Base-by-base conservation (phyloP, 2,113 vertebrate species). In the Oncorhynchus kisutch region DNA sequence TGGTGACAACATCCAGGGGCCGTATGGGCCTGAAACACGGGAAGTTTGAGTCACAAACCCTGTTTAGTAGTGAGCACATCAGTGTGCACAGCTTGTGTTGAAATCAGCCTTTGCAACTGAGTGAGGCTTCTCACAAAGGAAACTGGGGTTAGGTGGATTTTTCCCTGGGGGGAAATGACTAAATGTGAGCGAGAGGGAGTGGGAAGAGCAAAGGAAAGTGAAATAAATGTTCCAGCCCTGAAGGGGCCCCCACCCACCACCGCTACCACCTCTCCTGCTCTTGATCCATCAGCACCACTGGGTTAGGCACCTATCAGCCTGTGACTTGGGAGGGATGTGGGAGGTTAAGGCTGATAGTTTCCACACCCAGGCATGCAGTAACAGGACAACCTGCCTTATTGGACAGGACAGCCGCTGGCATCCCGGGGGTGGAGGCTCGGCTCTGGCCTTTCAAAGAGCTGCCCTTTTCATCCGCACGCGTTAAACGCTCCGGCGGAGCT, bases 381-480 rank as follows among this genome's bases (percentile, higher is more conserved):
- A 83, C 81, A 83, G 88, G 89, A 91, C 89, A 91, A 88, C 81
- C 91, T 90, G 84, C 89, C 91, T 95, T 94, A 95, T 95, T 95
- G 88, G 92, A 94, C 84, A 76, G 92, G 95, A 95, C 94, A 94
- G 94, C 92, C 91, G 81, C 91, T 91, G 91, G 90, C 89, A 87
- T 91, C 91, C 90, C 80, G 86, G 88, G 91, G 89, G 78, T 78
- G 85, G 85, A 85, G 81, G 82, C 87, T 88, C 84, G 77, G 85
- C 84, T 34, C 84, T 90, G 88, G 88, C 86, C 90, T 93, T 93
- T 93, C 89, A 93, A 86, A 87, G 87, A 84, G 84, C 89, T 87
- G 89, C 88, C 91, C 89, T 91, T 93, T 94, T 93, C 91, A 92
- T 92, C 88, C 76, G 73, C 90, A 91, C 83, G 82, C 75, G 91